These are phyloP conservation scores for Cheilosia impressa DNA, from an alignment of 2,888 invertebrate genomes.

Conservation along the genomic window DNA sequence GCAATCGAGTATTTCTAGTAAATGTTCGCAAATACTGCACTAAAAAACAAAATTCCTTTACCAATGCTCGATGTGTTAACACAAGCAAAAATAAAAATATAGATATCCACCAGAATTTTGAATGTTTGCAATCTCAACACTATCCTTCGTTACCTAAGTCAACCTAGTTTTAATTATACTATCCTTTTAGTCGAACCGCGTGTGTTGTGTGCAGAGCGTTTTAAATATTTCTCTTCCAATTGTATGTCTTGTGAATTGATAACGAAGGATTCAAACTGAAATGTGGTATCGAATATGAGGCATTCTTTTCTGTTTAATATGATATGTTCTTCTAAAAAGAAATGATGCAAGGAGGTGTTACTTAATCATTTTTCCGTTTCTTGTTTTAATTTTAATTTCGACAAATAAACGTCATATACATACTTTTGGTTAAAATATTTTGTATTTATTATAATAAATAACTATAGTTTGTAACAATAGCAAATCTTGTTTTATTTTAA, in stretches of 20 bases:
- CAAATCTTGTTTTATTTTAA: slow-evolving; percentile 18
- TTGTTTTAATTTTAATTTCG: slow-evolving; percentile 21
- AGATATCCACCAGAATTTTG: slow-evolving; percentile 25
- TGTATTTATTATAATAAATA: slow-evolving; percentile 64
- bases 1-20: slow-evolving; percentile 34
- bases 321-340: slow-evolving; percentile 10
- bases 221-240: neutral
- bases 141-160: slow-evolving; percentile 38
- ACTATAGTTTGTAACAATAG: slow-evolving; percentile 53
- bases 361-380: slow-evolving; percentile 29
- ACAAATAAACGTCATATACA: neutral
- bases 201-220: slow-evolving; percentile 12
- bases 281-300: neutral
- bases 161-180: neutral
- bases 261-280: slow-evolving; percentile 5
- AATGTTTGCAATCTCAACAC: slow-evolving; percentile 54
- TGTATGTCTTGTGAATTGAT: slow-evolving; percentile 14
- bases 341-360: slow-evolving; percentile 32
- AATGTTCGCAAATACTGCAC: slow-evolving; percentile 32
- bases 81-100: slow-evolving; percentile 17
- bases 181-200: slow-evolving; percentile 18
- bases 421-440: slow-evolving; percentile 64
- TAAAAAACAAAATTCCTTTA: slow-evolving; percentile 18
- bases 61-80: slow-evolving; percentile 30
- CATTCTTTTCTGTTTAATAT: slow-evolving; percentile 42